Evolutionary conservation across 2,113 vertebrate genomes (phyloP).

Genomic region (Perca fluviatilis): DNA sequence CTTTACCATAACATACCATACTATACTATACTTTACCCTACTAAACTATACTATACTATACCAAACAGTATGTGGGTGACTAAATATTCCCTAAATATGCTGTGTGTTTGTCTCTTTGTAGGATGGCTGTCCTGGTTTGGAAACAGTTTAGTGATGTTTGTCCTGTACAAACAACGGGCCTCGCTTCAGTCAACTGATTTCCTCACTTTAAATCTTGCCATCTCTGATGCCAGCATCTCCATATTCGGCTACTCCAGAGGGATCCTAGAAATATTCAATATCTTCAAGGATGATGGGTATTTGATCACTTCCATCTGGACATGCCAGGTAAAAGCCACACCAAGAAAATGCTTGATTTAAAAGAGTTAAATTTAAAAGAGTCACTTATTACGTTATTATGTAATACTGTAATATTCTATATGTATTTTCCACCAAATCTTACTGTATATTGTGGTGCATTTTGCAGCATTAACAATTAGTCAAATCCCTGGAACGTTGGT

Average conservation of each 20-base stretch:
- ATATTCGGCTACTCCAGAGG: constrained; percentile 90
- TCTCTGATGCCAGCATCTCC: constrained; percentile 89
- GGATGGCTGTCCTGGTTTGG: constrained; percentile 93
- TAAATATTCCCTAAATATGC: background rate
- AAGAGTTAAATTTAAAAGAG: background rate
- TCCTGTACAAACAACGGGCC: constrained; percentile 87
- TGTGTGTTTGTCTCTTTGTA: constrained; percentile 64
- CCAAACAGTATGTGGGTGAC: background rate
- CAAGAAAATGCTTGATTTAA: background rate
- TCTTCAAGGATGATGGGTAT: constrained; percentile 89
- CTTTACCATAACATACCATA: background rate
- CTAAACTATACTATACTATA: background rate
- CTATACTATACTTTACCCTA: background rate
- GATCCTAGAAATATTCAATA: constrained; percentile 90
- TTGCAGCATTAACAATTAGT: background rate
- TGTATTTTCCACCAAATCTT: background rate
- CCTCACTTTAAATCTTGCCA: constrained; percentile 89
- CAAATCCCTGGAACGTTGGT: background rate
- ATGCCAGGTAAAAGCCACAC: constrained; percentile 85
- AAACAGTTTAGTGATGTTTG: constrained; percentile 90
- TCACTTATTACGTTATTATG: background rate
- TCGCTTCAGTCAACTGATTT: constrained; percentile 88
- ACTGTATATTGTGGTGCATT: background rate
- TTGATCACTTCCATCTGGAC: constrained; percentile 90
- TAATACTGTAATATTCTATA: background rate